These are phyloP conservation scores for Telmatochromis sp. DNA, from an alignment of 2,113 vertebrate genomes.

Conservation along the genomic window DNA sequence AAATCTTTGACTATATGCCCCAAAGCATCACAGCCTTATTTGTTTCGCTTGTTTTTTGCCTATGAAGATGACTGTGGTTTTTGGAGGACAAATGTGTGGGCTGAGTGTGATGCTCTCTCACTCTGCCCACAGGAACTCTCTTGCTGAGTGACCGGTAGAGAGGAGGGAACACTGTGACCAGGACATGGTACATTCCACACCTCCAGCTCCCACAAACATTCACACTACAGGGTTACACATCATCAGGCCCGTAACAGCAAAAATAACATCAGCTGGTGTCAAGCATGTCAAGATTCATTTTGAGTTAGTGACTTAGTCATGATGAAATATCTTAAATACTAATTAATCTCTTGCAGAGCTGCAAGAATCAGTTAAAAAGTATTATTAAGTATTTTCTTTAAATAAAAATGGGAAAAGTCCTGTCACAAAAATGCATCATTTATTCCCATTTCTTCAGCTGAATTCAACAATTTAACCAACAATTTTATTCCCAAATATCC, in stretches of 20 bases:
- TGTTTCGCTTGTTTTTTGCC: neutral
- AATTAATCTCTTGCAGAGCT: neutral
- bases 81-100: slow-evolving; percentile 64
- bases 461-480: neutral
- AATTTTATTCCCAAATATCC: neutral
- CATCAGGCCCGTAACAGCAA: slow-evolving; percentile 22
- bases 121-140: slow-evolving; percentile 65
- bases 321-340: neutral
- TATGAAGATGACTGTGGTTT: slow-evolving; percentile 48
- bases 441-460: neutral
- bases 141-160: slow-evolving; percentile 62
- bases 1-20: neutral
- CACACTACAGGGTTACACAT: slow-evolving; percentile 36
- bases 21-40: neutral
- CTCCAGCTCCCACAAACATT: slow-evolving; percentile 54
- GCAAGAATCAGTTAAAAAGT: neutral
- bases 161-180: slow-evolving; percentile 61
- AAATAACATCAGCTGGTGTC: slow-evolving; percentile 26
- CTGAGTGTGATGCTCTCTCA: slow-evolving; percentile 65
- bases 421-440: neutral
- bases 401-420: neutral
- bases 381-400: neutral
- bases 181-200: slow-evolving; percentile 60
- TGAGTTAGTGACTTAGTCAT: neutral
- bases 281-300: neutral